Conservation (phyloP, 2,797 vertebrate genomes). For the Melanogrammus aeglefinus region DNA sequence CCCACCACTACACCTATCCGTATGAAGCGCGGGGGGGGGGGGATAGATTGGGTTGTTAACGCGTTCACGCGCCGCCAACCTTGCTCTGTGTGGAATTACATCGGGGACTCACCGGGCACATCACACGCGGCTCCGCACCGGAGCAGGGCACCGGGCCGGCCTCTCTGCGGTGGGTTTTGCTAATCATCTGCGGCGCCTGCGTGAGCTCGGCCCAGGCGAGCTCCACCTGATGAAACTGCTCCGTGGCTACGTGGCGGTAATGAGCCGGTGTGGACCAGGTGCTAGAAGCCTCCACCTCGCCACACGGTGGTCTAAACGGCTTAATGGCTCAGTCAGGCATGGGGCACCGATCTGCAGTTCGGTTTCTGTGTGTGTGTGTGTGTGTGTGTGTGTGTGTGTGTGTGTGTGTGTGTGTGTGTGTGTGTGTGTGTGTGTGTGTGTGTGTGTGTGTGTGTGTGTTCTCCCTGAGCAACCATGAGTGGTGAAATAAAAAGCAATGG, state of each 20-base stretch:
- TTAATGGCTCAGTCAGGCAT: background rate
- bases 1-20: too few species aligned
- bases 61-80: too few species aligned
- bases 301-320: slow-evolving; percentile 1
- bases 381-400: background rate
- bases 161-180: slow-evolving; percentile 10
- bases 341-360: background rate
- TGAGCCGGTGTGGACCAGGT: slow-evolving; percentile 21
- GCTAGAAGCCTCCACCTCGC: slow-evolving; percentile 29
- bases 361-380: background rate
- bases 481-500: background rate
- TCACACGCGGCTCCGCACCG: too few species aligned
- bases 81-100: too few species aligned
- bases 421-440: background rate
- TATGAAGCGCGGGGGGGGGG: too few species aligned
- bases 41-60: too few species aligned
- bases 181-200: slow-evolving; percentile 42
- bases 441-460: background rate
- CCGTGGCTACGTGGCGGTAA: slow-evolving; percentile 53
- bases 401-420: background rate
- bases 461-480: background rate
- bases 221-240: slow-evolving; percentile 52
- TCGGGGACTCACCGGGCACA: too few species aligned
- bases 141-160: too few species aligned
- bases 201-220: slow-evolving; percentile 44